Conservation (phyloP, 1,140 invertebrate genomes). For the Tetraneura akinire region DNA sequence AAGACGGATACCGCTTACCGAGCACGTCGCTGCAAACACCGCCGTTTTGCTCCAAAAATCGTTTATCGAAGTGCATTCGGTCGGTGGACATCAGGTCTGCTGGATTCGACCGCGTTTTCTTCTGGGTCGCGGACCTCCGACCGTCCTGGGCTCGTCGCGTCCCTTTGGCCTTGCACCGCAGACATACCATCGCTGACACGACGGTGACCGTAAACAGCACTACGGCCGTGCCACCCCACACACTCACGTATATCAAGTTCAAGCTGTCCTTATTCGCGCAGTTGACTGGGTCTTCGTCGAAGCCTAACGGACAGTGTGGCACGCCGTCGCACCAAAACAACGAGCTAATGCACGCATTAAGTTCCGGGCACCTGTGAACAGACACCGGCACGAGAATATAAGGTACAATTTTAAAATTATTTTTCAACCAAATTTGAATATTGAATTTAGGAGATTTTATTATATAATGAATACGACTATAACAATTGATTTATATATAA, state of each 20-base stretch:
- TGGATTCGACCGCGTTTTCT: conserved; percentile 56
- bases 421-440: too few relatives aligned
- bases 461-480: too few relatives aligned
- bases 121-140: conserved; percentile 54
- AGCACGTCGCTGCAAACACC: conserved; percentile 54
- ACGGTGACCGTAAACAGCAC: conserved; percentile 26
- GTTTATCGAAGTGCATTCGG: conserved; percentile 57
- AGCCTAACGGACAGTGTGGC: conserved; percentile 72
- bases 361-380: conserved; percentile 75
- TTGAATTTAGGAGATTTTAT: too few relatives aligned
- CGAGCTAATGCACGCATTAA: conserved; percentile 77
- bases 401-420: too few relatives aligned
- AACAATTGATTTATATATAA: too few relatives aligned
- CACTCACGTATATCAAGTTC: conserved; percentile 19
- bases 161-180: conserved; percentile 22
- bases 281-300: conserved; percentile 72
- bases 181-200: not conserved
- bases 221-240: conserved; percentile 5
- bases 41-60: conserved; percentile 53
- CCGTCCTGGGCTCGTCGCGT: conserved; percentile 53
- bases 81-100: not conserved
- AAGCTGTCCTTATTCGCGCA: conserved; percentile 69
- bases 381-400: too few relatives aligned
- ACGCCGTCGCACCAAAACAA: conserved; percentile 74
- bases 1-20: conserved; percentile 58